phyloP scores from a whole-genome alignment of 2,797 vertebrate species.

The Leptatherina wallacei region DNA sequence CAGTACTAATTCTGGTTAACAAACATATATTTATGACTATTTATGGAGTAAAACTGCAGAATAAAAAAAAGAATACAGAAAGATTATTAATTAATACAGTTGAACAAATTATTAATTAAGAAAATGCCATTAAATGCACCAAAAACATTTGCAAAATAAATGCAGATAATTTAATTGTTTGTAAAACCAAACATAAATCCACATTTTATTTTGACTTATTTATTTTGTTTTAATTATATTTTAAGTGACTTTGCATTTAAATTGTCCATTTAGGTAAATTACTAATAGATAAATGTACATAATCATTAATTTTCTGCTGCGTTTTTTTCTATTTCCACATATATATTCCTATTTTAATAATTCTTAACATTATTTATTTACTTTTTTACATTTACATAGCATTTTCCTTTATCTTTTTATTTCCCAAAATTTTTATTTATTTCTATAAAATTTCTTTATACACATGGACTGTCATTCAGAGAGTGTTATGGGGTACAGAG shows the following conservation, averaged over 20 bases:
- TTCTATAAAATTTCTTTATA: not conserved
- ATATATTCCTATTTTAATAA: not conserved
- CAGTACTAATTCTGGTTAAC: too few species aligned
- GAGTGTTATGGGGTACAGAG: not conserved
- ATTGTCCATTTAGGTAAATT: not conserved
- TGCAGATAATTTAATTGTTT: not conserved
- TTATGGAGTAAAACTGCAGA: not conserved
- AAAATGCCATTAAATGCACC: not conserved
- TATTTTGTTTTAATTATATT: not conserved
- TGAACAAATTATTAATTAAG: not conserved
- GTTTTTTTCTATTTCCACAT: not conserved
- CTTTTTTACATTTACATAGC: not conserved
- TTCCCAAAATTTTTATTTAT: not conserved
- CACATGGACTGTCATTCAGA: not conserved
- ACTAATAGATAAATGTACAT: too few species aligned
- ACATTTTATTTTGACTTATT: not conserved
- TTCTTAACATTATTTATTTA: not conserved
- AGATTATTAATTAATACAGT: not conserved
- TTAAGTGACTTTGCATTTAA: not conserved
- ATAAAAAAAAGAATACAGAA: not conserved
- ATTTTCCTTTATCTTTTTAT: not conserved
- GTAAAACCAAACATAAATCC: not conserved
- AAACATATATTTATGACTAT: not conserved
- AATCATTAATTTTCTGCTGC: not conserved
- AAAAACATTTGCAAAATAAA: not conserved